Evolutionary conservation across 53 echinoderm and acorn worm genomes (phyloP), one percentile per base, ranked within the genome.

Genomic region (Holothuria leucospilota): DNA sequence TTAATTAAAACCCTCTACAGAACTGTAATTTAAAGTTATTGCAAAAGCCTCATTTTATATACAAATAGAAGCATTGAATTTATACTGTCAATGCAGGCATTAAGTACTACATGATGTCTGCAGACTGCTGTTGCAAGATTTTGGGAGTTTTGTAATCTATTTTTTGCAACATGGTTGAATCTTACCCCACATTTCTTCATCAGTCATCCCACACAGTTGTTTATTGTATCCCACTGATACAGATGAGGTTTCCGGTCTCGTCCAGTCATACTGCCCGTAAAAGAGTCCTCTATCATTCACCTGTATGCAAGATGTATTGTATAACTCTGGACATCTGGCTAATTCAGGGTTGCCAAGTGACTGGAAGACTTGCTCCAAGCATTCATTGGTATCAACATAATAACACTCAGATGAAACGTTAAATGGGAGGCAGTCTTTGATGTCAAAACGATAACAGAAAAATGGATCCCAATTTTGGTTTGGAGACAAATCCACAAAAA

Each of bases 381-480:
- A 94, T 38, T 86, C 78, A 51, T 78, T 77, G 42, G 94, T 89
- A 20, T 87, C 59, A 21, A 94, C 28, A 65, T 85, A 91, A 71
- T 86, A 91, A 63, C 91, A 91, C 67, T 94, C 87, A 0, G 89
- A 94, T 18, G 91, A 88, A 10, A 83, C 77, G 42, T 94, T 94
- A 84, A 61, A 62, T 2, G 94, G 94, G 39, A 94, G 82, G 62
- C 94, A 91, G 46, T 84, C 65, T 34, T 68, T 63, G 39, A 94
- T 62, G 63, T 86, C 77, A 58, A 94, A 88, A 34, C 41, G 86
- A 71, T 89, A 82, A 71, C 91, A 91, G 68, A 61, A 83, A 26
- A 77, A 39, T 42, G 86, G 91, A 85, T 94, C 89, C 94, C 94
- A 94, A 69, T 89, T 94, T 53, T 94, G 94, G 16, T 94, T 78